phyloP scores from a whole-genome alignment of 2,797 vertebrate genomes.

The Peromyscus melanophrys region DNA sequence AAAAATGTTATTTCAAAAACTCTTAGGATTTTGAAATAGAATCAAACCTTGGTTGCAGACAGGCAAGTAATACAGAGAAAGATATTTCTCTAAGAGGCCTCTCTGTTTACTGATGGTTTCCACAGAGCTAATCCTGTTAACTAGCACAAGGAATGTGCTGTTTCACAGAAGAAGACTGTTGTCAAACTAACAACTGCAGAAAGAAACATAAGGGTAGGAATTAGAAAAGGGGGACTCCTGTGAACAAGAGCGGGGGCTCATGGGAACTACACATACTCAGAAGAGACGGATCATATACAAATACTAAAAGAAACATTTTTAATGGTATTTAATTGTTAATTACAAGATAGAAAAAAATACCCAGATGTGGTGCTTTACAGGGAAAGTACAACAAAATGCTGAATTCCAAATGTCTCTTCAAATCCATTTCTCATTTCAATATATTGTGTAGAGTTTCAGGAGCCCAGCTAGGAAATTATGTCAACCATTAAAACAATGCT shows the following conservation, averaged over 20 bases:
- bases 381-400: not conserved
- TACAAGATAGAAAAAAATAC: not conserved
- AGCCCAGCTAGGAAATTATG: not conserved
- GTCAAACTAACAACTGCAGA: not conserved
- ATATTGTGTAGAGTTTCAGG: not conserved
- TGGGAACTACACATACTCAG: not conserved
- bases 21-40: constrained; percentile 34
- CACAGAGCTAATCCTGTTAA: constrained; percentile 11
- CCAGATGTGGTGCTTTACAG: not conserved
- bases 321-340: not conserved
- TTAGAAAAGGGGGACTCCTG: constrained; percentile 8
- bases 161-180: constrained; percentile 4
- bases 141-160: not conserved
- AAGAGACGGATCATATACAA: constrained; percentile 24
- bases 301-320: constrained; percentile 16
- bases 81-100: not conserved
- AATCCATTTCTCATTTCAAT: not conserved
- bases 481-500: not conserved
- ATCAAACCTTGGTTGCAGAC: not conserved
- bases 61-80: not conserved
- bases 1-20: constrained; percentile 39
- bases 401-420: constrained; percentile 9
- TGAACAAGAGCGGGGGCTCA: not conserved
- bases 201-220: constrained; percentile 16
- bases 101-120: constrained; percentile 14